These are phyloP conservation scores for Drosophila suboccidentalis DNA, from an alignment of 2,888 invertebrate species.

Conservation along the genomic window DNA sequence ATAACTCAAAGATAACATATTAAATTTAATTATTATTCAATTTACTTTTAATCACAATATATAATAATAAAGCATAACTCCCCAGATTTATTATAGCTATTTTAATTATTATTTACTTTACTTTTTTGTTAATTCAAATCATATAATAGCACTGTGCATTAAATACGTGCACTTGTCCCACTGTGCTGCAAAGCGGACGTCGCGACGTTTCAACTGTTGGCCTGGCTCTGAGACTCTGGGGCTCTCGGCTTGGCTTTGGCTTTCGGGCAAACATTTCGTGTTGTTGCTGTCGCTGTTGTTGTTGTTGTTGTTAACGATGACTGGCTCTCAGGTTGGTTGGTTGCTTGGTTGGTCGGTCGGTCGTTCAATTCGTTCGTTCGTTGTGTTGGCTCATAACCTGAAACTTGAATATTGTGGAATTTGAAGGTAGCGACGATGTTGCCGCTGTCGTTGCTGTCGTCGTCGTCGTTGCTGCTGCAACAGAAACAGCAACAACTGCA, in stretches of 20 bases:
- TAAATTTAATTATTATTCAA: not conserved
- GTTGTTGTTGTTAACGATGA: constrained; percentile 63
- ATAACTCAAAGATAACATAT: not conserved
- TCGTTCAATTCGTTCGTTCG: constrained; percentile 46
- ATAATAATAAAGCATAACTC: too few relatives aligned
- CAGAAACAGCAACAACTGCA: constrained; percentile 58
- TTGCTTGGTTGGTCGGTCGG: constrained; percentile 17
- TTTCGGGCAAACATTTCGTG: constrained; percentile 76
- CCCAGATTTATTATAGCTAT: too few relatives aligned
- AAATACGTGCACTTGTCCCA: constrained; percentile 21
- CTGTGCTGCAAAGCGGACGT: constrained; percentile 63
- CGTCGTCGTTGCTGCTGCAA: constrained; percentile 29
- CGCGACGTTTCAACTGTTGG: constrained; percentile 63
- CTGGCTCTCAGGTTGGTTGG: constrained; percentile 69
- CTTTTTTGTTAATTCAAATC: too few relatives aligned
- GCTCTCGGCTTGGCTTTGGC: constrained; percentile 73
- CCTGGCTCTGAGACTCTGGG: constrained; percentile 61
- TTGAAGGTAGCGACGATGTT: constrained; percentile 75
- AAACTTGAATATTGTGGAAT: constrained; percentile 81
- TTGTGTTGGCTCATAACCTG: constrained; percentile 79
- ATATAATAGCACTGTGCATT: not conserved
- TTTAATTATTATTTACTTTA: too few relatives aligned
- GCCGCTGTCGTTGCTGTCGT: constrained; percentile 34
- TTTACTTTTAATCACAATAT: not conserved
- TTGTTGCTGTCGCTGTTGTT: constrained; percentile 36